A percentile compares a stretch with the other conserved stretches of the same genome.
phyloP scores from a whole-genome alignment of 1,140 invertebrate genomes.

The Tigriopus japonicus region DNA sequence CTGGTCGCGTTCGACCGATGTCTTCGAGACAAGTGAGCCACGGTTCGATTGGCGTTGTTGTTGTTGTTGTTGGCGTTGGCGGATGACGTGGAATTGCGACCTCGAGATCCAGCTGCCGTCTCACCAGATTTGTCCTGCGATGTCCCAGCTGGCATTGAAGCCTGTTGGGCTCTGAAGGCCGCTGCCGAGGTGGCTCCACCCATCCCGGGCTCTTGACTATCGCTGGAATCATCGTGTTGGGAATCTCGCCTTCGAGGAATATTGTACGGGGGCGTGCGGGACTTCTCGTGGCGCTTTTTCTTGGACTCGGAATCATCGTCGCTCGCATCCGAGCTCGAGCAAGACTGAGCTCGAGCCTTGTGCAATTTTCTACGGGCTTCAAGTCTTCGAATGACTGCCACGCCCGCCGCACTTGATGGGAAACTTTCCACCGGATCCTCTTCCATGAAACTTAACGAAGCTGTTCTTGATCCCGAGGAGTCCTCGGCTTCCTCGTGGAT shows the following conservation, averaged over 20 bases:
- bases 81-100: neutral
- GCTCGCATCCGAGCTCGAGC: constrained; percentile 69
- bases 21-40: no score
- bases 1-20: no score
- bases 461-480: no score
- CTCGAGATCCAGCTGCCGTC: neutral
- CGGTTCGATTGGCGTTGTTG: neutral
- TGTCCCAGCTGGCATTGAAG: no score
- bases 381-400: constrained; percentile 23
- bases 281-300: constrained; percentile 11
- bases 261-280: neutral
- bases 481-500: constrained; percentile 12
- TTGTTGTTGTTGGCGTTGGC: neutral
- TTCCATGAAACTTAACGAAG: no score
- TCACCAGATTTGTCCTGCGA: neutral
- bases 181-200: no score
- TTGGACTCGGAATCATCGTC: constrained; percentile 53
- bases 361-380: constrained; percentile 40
- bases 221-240: constrained; percentile 50
- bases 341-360: constrained; percentile 57
- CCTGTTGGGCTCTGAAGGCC: no score
- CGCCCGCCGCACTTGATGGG: neutral
- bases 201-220: constrained; percentile 19
- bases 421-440: neutral
- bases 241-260: constrained; percentile 32